Evolutionary conservation across 2,888 invertebrate genomes (phyloP).

Genomic region (Melieria crassipennis): DNA sequence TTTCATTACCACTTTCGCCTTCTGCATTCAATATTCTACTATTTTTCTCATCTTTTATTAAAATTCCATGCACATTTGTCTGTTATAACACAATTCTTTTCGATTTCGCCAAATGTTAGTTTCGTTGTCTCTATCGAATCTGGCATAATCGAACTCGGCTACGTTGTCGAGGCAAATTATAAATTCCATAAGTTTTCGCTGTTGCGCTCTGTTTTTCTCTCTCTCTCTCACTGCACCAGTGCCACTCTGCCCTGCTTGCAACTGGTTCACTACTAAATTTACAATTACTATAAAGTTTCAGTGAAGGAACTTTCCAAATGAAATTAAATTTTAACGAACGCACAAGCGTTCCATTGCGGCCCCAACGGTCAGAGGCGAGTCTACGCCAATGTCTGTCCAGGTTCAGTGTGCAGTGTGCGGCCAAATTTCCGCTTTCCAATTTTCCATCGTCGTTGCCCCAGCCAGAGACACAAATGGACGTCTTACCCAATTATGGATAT

Average conservation of each 20-base stretch:
- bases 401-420: too few species aligned
- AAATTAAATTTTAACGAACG: constrained; percentile 23
- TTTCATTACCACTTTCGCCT: too few species aligned
- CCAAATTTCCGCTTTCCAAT: too few species aligned
- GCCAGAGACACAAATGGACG: constrained; percentile 22
- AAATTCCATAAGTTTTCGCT: not conserved
- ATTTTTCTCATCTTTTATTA: too few species aligned
- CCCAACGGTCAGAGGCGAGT: not conserved
- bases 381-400: not conserved
- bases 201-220: not conserved
- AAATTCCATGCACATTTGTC: too few species aligned
- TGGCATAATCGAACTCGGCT: too few species aligned
- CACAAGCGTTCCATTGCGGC: not conserved
- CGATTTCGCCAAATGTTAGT: too few species aligned
- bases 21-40: too few species aligned
- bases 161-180: not conserved
- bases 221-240: not conserved
- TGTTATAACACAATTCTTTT: too few species aligned
- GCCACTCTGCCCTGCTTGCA: not conserved
- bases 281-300: not conserved
- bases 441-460: too few species aligned
- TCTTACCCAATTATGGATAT: constrained; percentile 31
- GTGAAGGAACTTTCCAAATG: constrained; percentile 22
- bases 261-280: not conserved
- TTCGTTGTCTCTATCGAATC: too few species aligned